Conservation (phyloP, 2,888 invertebrate genomes). For the Cryptus viduatorius region DNA sequence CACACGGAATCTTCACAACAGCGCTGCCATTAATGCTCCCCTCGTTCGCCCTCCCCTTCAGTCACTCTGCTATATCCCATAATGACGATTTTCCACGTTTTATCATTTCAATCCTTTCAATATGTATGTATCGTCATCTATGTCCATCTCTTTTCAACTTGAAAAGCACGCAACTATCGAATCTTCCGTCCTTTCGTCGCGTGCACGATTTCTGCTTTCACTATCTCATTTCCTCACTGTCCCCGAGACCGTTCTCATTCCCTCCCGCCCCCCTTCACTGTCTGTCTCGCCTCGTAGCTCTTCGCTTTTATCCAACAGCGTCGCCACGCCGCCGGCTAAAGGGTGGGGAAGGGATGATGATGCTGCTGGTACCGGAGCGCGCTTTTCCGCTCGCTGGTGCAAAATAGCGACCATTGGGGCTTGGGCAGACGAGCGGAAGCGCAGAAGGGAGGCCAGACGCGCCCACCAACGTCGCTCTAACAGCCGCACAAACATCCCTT, state of each 20-base stretch:
- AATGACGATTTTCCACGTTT: slow-evolving; percentile 67
- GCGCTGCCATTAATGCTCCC: slow-evolving; percentile 41
- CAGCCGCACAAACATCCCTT: slow-evolving; percentile 58
- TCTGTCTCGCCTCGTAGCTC: slow-evolving; percentile 64
- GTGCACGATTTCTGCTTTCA: not conserved
- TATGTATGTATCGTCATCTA: slow-evolving; percentile 19
- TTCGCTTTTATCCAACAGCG: slow-evolving; percentile 60
- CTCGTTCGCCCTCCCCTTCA: not conserved
- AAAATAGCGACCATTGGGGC: slow-evolving; percentile 58
- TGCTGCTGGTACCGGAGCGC: slow-evolving; percentile 35
- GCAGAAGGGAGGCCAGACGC: slow-evolving; percentile 27
- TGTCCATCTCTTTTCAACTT: slow-evolving; percentile 18
- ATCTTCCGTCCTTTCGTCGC: slow-evolving; percentile 34
- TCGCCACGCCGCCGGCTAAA: slow-evolving; percentile 29
- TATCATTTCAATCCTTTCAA: slow-evolving; percentile 57
- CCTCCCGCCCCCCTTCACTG: slow-evolving; percentile 34
- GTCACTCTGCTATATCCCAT: slow-evolving; percentile 19
- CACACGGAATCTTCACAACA: slow-evolving; percentile 59
- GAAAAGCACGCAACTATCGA: slow-evolving; percentile 15
- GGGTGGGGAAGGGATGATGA: slow-evolving; percentile 16
- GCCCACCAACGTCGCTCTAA: slow-evolving; percentile 19
- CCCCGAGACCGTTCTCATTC: slow-evolving; percentile 37
- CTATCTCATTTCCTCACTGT: slow-evolving; percentile 46
- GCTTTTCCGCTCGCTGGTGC: slow-evolving; percentile 63
- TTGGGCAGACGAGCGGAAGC: slow-evolving; percentile 47